Evolutionary conservation across 2,797 vertebrate genomes (phyloP).

Genomic region (Acropternis orthonyx): DNA sequence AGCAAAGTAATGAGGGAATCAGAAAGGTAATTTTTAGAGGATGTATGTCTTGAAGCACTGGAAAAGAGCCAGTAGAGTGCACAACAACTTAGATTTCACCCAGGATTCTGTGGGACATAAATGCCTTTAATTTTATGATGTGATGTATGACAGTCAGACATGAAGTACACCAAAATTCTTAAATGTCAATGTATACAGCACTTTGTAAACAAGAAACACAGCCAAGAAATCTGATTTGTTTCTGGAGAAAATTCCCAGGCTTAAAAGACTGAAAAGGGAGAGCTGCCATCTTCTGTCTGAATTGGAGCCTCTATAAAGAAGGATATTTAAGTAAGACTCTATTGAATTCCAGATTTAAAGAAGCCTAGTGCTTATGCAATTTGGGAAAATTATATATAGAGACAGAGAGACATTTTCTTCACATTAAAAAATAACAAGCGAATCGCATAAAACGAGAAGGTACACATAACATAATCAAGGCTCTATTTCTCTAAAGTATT

Average conservation of each 20-base stretch:
- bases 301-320: background rate
- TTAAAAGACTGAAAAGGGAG: constrained; percentile 46
- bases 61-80: constrained; percentile 17
- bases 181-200: constrained; percentile 70
- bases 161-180: constrained; percentile 66
- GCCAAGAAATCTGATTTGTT: constrained; percentile 58
- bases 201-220: constrained; percentile 72
- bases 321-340: background rate
- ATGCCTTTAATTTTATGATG: constrained; percentile 61
- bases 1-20: constrained; percentile 29
- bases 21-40: constrained; percentile 30
- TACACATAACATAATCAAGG: background rate
- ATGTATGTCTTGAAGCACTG: background rate
- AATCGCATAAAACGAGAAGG: background rate
- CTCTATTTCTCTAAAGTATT: background rate
- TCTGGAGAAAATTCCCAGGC: constrained; percentile 49
- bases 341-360: background rate
- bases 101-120: constrained; percentile 46
- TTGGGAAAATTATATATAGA: background rate
- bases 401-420: background rate
- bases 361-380: background rate
- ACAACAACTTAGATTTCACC: constrained; percentile 12
- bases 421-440: background rate
- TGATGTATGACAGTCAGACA: constrained; percentile 56
- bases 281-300: constrained; percentile 60